These are phyloP conservation scores for Cheilosia scutellata DNA, from an alignment of 2,888 invertebrate species.

Conservation along the genomic window DNA sequence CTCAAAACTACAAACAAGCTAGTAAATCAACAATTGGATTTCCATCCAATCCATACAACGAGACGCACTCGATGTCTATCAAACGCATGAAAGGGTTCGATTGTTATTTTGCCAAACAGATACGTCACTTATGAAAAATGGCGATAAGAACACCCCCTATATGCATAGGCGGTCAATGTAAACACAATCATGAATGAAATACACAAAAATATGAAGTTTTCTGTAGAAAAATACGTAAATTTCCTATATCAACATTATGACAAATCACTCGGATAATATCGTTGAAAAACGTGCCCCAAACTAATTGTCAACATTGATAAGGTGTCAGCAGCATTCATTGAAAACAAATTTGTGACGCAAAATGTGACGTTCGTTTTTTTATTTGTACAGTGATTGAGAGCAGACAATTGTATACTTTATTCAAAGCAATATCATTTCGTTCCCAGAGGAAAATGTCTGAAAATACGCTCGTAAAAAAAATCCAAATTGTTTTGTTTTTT, in stretches of 20 bases:
- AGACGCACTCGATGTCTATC: background rate
- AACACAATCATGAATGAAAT: background rate
- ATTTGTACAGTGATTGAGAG: background rate
- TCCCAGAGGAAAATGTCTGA: background rate
- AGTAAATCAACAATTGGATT: background rate
- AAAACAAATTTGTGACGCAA: background rate
- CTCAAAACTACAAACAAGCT: background rate
- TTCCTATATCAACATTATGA: background rate
- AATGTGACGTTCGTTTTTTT: background rate
- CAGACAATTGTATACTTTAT: background rate
- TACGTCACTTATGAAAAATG: background rate
- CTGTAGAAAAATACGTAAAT: background rate
- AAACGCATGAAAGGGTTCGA: background rate
- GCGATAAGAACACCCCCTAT: background rate
- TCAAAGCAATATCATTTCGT: background rate
- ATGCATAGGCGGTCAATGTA: background rate
- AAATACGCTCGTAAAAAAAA: background rate
- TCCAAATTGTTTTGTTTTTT: constrained; percentile 5
- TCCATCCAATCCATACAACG: background rate
- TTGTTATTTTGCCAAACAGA: background rate
- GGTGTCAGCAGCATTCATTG: background rate
- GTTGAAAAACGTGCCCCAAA: background rate
- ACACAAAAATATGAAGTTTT: background rate
- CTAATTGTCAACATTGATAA: background rate
- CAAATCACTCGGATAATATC: background rate